phyloP scores from a whole-genome alignment of 2,888 invertebrate genomes.

The Vandiemenella viatica region DNA sequence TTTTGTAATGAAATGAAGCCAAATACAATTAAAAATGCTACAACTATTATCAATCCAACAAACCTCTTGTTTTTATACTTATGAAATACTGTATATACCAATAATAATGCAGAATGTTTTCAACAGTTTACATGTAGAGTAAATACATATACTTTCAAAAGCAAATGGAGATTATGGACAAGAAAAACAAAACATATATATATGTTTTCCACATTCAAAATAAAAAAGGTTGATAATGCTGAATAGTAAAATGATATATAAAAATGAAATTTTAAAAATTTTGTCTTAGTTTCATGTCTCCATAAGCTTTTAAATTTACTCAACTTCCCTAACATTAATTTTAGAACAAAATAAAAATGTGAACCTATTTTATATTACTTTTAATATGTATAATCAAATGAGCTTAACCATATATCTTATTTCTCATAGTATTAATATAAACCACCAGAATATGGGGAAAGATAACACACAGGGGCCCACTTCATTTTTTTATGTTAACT shows the following conservation, averaged over 20 bases:
- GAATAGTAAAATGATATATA: too few relatives aligned
- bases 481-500: background rate
- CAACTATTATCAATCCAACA: background rate
- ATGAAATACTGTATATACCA: background rate
- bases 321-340: slow-evolving; percentile 13
- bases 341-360: slow-evolving; percentile 13
- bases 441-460: slow-evolving; percentile 5
- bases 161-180: background rate
- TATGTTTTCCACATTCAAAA: too few relatives aligned
- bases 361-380: slow-evolving; percentile 10
- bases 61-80: background rate
- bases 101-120: background rate
- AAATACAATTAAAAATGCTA: background rate
- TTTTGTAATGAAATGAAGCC: background rate
- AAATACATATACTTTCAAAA: background rate
- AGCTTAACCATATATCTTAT: background rate
- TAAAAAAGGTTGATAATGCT: too few relatives aligned
- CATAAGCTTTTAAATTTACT: slow-evolving; percentile 13
- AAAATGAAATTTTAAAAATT: background rate
- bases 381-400: slow-evolving; percentile 9
- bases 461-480: slow-evolving; percentile 12
- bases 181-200: too few relatives aligned
- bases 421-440: slow-evolving; percentile 1
- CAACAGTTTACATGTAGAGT: background rate
- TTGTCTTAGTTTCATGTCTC: slow-evolving; percentile 10